Percentiles rank a stretch among this genome's conserved stretches.
Evolutionary conservation across 2,797 vertebrate species (phyloP).

Genomic region (Petrocephalus schoutedeni): DNA sequence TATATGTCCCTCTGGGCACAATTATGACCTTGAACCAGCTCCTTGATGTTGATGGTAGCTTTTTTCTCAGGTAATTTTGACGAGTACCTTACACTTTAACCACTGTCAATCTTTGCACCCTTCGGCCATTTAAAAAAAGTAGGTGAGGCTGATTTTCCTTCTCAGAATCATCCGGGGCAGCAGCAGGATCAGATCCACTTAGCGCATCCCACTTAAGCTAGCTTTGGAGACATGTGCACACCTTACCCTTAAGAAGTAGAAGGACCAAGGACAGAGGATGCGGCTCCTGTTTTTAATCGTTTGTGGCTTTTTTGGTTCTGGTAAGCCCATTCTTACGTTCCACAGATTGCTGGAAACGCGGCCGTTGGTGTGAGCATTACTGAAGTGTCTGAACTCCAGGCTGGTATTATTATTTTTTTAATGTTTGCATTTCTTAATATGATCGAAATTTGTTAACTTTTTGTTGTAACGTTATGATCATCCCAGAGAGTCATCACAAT

Average conservation of each 20-base stretch:
- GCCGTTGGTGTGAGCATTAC: not conserved
- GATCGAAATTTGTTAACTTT: not conserved
- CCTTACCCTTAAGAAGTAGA: not conserved
- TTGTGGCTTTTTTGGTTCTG: slow-evolving; percentile 13
- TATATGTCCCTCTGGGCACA: not conserved
- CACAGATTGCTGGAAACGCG: not conserved
- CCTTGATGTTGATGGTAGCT: not conserved
- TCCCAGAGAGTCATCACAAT: not conserved
- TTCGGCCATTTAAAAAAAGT: slow-evolving; percentile 54
- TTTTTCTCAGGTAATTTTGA: slow-evolving; percentile 12
- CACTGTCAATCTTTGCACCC: slow-evolving; percentile 62
- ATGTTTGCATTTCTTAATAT: not conserved
- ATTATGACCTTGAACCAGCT: slow-evolving; percentile 3
- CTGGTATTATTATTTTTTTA: not conserved
- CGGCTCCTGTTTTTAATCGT: not conserved
- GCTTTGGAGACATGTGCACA: not conserved
- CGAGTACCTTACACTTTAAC: slow-evolving; percentile 49
- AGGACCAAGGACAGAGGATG: not conserved
- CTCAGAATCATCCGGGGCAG: not conserved
- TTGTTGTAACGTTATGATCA: not conserved
- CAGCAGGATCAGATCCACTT: not conserved
- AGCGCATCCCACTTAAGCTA: not conserved
- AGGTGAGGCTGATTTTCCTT: not conserved
- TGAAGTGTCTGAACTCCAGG: not conserved
- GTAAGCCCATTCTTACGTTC: not conserved